Evolutionary conservation across 2,113 vertebrate species (phyloP).

Genomic region (Elaphurus davidianus): DNA sequence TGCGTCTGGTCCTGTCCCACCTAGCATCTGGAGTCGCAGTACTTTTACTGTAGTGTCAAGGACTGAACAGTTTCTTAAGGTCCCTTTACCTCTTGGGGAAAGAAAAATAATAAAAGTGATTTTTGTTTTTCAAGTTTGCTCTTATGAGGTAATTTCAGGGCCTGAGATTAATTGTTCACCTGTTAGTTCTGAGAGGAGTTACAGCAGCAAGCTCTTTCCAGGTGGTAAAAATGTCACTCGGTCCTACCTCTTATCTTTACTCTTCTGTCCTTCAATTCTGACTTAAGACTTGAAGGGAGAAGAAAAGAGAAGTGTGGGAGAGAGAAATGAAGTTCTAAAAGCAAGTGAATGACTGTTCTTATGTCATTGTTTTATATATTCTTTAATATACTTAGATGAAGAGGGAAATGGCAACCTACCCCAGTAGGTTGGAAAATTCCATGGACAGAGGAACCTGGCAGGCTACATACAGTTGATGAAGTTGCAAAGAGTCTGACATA

Average conservation of each 20-base stretch:
- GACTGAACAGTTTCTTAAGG: background rate
- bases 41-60: background rate
- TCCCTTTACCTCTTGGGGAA: background rate
- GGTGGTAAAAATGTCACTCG: background rate
- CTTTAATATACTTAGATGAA: background rate
- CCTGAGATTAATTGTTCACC: background rate
- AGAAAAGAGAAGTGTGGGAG: background rate
- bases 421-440: background rate
- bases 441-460: background rate
- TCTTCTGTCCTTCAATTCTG: conserved; percentile 18
- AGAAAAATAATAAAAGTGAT: background rate
- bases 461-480: background rate
- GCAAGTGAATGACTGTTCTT: background rate
- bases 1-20: background rate
- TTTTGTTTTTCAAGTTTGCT: conserved; percentile 4
- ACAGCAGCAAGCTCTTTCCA: background rate
- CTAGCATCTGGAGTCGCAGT: background rate
- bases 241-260: background rate
- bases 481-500: background rate
- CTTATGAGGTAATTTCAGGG: background rate
- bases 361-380: background rate
- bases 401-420: background rate
- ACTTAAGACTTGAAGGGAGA: background rate
- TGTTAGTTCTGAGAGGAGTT: background rate
- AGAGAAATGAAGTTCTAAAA: background rate